These are phyloP conservation scores for Pomacea maculata DNA, from an alignment of 1,140 invertebrate genomes.

Conservation along the genomic window DNA sequence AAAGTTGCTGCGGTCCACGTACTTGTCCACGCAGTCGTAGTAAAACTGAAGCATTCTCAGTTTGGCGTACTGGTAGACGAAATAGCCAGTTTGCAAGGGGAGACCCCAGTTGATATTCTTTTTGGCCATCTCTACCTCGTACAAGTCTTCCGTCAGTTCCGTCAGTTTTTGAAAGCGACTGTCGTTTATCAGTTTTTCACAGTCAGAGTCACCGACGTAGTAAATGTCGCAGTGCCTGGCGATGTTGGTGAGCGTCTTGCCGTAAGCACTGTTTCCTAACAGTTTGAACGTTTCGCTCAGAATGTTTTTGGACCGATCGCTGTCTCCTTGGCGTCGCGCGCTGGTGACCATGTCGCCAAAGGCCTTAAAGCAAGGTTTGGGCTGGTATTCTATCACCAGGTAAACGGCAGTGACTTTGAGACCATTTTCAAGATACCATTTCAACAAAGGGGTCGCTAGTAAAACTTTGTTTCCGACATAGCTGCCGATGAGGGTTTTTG, in stretches of 20 bases:
- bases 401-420: conserved; percentile 34
- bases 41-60: conserved; percentile 43
- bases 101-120: conserved; percentile 4
- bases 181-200: too few relatives aligned
- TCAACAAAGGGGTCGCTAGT: conserved; percentile 33
- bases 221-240: neutral
- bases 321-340: conserved; percentile 34
- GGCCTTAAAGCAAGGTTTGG: conserved; percentile 25
- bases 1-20: conserved; percentile 30
- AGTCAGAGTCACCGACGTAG: too few relatives aligned
- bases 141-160: neutral
- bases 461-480: conserved; percentile 33
- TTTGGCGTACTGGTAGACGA: conserved; percentile 41
- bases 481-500: conserved; percentile 33
- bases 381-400: conserved; percentile 41
- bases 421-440: conserved; percentile 42
- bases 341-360: conserved; percentile 33
- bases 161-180: neutral
- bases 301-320: conserved; percentile 28
- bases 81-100: conserved; percentile 33
- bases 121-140: neutral
- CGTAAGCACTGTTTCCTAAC: conserved; percentile 33
- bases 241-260: conserved; percentile 31
- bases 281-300: conserved; percentile 39
- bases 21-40: conserved; percentile 40